Evolutionary conservation across 2,113 vertebrate genomes (phyloP).

Genomic region (Stictonetta naevosa): DNA sequence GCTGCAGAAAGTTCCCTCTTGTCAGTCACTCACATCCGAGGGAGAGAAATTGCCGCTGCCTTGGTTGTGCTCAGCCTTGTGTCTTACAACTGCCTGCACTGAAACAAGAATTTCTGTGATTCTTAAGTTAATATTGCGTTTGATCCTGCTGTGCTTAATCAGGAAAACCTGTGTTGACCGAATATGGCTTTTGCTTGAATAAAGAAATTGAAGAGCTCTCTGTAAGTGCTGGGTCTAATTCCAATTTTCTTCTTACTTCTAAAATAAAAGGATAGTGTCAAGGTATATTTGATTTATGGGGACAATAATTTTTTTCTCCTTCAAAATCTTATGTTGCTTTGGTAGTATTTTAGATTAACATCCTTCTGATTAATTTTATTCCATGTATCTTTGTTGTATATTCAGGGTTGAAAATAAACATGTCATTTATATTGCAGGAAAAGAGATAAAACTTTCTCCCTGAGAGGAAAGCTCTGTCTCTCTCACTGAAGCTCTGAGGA

Average conservation of each 20-base stretch:
- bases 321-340: background rate
- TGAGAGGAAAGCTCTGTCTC: background rate
- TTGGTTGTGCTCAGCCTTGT: background rate
- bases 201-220: slow-evolving; percentile 23
- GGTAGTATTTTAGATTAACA: background rate
- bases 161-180: slow-evolving; percentile 8
- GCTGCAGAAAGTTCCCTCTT: background rate
- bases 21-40: background rate
- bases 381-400: background rate
- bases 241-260: background rate
- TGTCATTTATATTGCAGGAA: background rate
- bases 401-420: background rate
- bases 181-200: slow-evolving; percentile 20
- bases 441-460: background rate
- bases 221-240: slow-evolving; percentile 6
- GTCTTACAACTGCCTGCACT: background rate
- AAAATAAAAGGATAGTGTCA: background rate
- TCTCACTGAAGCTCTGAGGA: background rate
- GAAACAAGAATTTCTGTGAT: slow-evolving; percentile 13
- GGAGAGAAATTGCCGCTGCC: background rate
- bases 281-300: slow-evolving; percentile 9
- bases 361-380: background rate
- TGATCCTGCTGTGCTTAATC: slow-evolving; percentile 21
- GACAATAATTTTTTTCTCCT: background rate
- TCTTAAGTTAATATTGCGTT: background rate